Conservation (phyloP, 2,113 vertebrate species). For the Diadophis punctatus region DNA sequence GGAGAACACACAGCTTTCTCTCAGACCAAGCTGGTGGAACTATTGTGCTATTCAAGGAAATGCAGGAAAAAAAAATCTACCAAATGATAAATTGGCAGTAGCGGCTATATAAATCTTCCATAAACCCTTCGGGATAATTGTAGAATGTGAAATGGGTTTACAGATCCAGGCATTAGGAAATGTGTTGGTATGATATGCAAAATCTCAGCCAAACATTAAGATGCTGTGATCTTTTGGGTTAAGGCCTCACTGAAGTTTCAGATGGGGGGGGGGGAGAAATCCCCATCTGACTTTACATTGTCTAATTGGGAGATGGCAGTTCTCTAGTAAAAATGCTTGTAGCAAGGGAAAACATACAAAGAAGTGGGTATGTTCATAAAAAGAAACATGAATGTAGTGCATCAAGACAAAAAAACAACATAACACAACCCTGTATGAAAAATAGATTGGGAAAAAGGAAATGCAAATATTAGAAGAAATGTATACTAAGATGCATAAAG, state of each 20-base stretch:
- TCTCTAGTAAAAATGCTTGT: background rate
- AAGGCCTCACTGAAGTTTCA: background rate
- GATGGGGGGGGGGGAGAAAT: background rate
- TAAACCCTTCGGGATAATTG: background rate
- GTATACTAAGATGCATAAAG: background rate
- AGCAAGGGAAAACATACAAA: background rate
- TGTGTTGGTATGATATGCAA: background rate
- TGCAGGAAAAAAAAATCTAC: background rate
- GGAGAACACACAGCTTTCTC: background rate
- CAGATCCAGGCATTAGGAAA: background rate
- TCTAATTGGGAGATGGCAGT: background rate
- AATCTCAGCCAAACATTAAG: background rate
- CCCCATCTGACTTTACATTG: background rate
- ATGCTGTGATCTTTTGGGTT: background rate
- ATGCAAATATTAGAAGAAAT: background rate
- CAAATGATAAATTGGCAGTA: background rate
- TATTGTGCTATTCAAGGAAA: background rate
- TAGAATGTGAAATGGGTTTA: background rate
- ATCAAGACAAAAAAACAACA: background rate
- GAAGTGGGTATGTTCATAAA: background rate
- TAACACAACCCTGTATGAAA: background rate
- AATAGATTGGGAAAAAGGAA: background rate
- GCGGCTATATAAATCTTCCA: background rate
- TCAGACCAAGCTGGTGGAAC: background rate
- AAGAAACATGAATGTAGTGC: background rate